These are phyloP conservation scores for Euplexia lucipara DNA, from an alignment of 2,888 invertebrate species.

Conservation along the genomic window DNA sequence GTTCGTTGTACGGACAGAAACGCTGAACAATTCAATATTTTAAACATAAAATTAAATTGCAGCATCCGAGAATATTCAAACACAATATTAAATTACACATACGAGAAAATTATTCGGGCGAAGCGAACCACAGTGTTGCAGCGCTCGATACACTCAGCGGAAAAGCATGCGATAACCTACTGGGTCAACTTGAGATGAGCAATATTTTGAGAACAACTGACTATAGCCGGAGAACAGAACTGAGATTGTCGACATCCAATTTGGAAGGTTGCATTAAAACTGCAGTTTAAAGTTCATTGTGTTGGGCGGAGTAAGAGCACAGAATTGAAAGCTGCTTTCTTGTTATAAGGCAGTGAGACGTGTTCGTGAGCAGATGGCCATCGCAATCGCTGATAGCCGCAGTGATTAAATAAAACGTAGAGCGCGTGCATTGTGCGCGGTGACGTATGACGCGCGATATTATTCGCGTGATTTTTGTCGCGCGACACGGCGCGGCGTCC, in stretches of 20 bases:
- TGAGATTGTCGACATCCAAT: constrained; percentile 15
- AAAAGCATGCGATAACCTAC: constrained; percentile 43
- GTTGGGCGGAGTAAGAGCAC: neutral
- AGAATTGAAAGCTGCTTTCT: constrained; percentile 27
- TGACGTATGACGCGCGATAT: constrained; percentile 59
- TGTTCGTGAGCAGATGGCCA: neutral
- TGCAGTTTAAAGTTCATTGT: constrained; percentile 21
- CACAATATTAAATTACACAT: constrained; percentile 29
- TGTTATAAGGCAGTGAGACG: constrained; percentile 12
- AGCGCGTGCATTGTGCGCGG: constrained; percentile 49
- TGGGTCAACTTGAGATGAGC: constrained; percentile 18
- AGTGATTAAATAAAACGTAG: constrained; percentile 50
- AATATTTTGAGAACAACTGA: constrained; percentile 31
- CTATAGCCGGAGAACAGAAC: constrained; percentile 10
- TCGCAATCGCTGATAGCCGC: constrained; percentile 17
- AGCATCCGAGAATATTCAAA: constrained; percentile 27
- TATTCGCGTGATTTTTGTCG: constrained; percentile 58
- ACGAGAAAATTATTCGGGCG: constrained; percentile 32
- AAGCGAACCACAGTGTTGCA: constrained; percentile 29
- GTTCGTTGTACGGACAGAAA: constrained; percentile 8
- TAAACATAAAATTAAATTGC: constrained; percentile 16
- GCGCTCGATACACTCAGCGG: constrained; percentile 33
- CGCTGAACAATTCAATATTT: constrained; percentile 14
- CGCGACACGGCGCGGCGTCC: constrained; percentile 48
- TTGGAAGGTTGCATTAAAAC: constrained; percentile 25